Base-by-base conservation (phyloP, 1,140 invertebrate genomes). In the Drosophila azteca region DNA sequence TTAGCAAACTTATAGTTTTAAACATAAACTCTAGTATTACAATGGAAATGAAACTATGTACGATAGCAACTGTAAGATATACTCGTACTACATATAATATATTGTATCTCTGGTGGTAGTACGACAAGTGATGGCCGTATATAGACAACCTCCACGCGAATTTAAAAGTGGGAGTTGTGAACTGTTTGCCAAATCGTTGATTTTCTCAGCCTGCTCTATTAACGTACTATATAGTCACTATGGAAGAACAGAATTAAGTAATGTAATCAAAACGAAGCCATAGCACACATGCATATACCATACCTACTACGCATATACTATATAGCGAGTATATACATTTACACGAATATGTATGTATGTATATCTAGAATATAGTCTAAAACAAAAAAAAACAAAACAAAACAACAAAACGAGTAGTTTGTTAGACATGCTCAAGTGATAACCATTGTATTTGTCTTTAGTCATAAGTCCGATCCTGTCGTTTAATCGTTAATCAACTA, bases 1-100 rank as follows among this genome's bases (percentile, higher is more conserved):
- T 88, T 88, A 88, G 84, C 72, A 83, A 88, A 89, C 83, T 88
- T 88, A 88, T 88, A 88, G 84, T 89, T 88, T 79, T 88, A 88
- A 87, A 83, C 83, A 82, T 69, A 63, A 58, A 83, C 60, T 64
- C 26, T 88, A 88, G 65, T 55, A 71, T 64, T 79, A 84, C 64
- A 13, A 54, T 41, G 20, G 6, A 17, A 61, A 77, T 58, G 6
- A 17, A 61, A 77, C 61, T 70, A 59, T 68, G 64, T 69, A 77
- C 65, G 52, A 76, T 51, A 70, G 31, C 44, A 76, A 66, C 57
- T 77, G 65, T 68, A 69, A 41, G 26, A 67, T 43, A 78, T 17
- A 46, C 7, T 39, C 13, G 53, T 7, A 29, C 8, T 6, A 24
- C 6, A 20, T 5, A 29, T 31, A 43, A 43, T 22, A 35, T 17